Evolutionary conservation across 2,113 vertebrate genomes (phyloP), one percentile per base, ranked within the genome.

Genomic region (Salvelinus fontinalis): DNA sequence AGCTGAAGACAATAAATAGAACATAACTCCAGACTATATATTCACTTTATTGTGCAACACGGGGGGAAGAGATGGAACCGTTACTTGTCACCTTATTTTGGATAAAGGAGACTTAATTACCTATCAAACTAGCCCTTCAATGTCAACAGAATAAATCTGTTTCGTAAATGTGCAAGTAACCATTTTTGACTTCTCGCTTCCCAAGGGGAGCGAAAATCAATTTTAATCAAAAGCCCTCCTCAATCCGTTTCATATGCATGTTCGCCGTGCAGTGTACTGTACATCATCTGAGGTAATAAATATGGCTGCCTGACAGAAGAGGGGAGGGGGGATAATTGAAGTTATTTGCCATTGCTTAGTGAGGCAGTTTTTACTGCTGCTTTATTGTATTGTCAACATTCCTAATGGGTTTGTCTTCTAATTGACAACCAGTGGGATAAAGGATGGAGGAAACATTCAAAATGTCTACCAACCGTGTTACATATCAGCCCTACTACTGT

Each of bases 151-250:
- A 94, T 95, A 95, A 96, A 96, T 97, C 95, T 95, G 93, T 95
- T 97, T 95, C 94, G 95, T 95, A 96, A 97, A 97, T 95, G 96
- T 96, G 93, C 94, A 95, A 93, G 95, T 96, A 97, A 97, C 95
- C 94, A 95, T 96, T 96, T 96, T 95, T 95, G 92, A 96, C 91
- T 96, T 96, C 84, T 85, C 92, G 92, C 94, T 95, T 95, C 95
- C 95, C 95, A 96, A 95, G 94, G 95, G 95, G 91, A 94, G 93
- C 5, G 93, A 93, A 97, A 98, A 98, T 98, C 96, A 95, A 97
- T 97, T 97, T 95, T 96, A 98, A 98, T 98, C 94, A 95, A 93
- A 97, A 96, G 93, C 95, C 93, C 92, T 39, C 9, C 39, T 95
- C 94, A 86, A 87, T 91, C 91, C 94, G 90, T 92, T 92, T 91